Conservation (phyloP, 2,113 vertebrate genomes). For the Smithornis capensis region DNA sequence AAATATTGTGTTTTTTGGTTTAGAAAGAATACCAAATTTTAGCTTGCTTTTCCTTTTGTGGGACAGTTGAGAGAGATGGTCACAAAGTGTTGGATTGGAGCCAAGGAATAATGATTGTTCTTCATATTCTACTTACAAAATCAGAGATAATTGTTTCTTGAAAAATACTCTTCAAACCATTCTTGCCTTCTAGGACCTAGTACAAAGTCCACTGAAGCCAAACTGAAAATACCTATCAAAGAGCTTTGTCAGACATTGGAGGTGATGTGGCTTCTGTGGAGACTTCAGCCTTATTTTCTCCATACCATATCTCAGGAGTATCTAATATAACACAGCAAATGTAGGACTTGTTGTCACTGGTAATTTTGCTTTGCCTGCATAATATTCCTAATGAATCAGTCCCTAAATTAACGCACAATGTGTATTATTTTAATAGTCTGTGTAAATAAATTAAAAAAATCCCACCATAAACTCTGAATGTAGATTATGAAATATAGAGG, state of each 20-base stretch:
- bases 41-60: neutral
- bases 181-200: slow-evolving; percentile 16
- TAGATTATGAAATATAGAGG: neutral
- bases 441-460: neutral
- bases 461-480: slow-evolving; percentile 11
- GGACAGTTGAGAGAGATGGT: neutral
- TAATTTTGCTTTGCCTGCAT: neutral
- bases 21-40: neutral
- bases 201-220: neutral
- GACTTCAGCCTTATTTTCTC: slow-evolving; percentile 33
- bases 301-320: slow-evolving; percentile 16
- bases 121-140: neutral
- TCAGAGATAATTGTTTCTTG: neutral
- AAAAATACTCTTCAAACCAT: neutral
- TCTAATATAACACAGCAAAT: neutral
- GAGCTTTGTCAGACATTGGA: neutral
- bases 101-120: neutral
- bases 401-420: slow-evolving; percentile 38
- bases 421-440: neutral
- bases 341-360: neutral
- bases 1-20: neutral
- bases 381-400: neutral
- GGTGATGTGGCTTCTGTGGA: neutral
- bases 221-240: neutral
- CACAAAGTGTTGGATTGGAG: neutral